A percentile compares a stretch with the other conserved stretches of the same genome.
phyloP scores from a whole-genome alignment of 1,140 invertebrate genomes.

The Drosophila busckii region DNA sequence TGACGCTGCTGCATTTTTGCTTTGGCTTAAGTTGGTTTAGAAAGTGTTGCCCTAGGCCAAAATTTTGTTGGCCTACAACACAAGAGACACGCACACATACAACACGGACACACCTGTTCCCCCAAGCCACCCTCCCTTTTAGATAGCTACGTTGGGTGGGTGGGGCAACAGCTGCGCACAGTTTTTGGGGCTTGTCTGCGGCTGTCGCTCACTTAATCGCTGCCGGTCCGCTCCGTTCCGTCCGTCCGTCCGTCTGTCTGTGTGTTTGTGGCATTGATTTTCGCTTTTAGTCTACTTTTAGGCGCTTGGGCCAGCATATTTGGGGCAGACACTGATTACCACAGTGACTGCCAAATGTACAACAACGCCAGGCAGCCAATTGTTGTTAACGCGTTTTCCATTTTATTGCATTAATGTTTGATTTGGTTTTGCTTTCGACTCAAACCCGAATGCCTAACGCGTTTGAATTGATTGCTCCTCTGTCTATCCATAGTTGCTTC shows the following conservation, averaged over 20 bases:
- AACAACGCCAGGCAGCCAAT: slow-evolving; percentile 50
- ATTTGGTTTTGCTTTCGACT: slow-evolving; percentile 53
- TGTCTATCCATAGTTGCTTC: slow-evolving; percentile 10
- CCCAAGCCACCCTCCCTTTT: slow-evolving; percentile 37
- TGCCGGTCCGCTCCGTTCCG: slow-evolving; percentile 6
- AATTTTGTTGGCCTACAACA: no score
- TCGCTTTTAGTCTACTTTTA: slow-evolving; percentile 58
- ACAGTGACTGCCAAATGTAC: slow-evolving; percentile 40
- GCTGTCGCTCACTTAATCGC: slow-evolving; percentile 59
- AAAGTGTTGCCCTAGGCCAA: no score
- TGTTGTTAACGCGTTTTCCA: slow-evolving; percentile 70
- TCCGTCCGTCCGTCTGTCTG: neutral
- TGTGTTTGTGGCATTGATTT: slow-evolving; percentile 58
- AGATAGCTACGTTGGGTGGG: no score
- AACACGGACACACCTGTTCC: no score
- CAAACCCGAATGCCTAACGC: slow-evolving; percentile 27
- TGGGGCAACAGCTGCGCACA: slow-evolving; percentile 42
- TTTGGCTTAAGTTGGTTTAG: no score
- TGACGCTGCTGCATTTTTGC: no score
- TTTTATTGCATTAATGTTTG: slow-evolving; percentile 72
- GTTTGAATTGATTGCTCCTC: slow-evolving; percentile 57
- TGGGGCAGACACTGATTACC: slow-evolving; percentile 23
- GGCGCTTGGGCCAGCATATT: slow-evolving; percentile 18
- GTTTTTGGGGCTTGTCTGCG: slow-evolving; percentile 40
- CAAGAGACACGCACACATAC: no score